A percentile compares a stretch with the other conserved stretches of the same genome.
phyloP scores from a whole-genome alignment of 2,888 invertebrate genomes.

The Lasioglossum morio region DNA sequence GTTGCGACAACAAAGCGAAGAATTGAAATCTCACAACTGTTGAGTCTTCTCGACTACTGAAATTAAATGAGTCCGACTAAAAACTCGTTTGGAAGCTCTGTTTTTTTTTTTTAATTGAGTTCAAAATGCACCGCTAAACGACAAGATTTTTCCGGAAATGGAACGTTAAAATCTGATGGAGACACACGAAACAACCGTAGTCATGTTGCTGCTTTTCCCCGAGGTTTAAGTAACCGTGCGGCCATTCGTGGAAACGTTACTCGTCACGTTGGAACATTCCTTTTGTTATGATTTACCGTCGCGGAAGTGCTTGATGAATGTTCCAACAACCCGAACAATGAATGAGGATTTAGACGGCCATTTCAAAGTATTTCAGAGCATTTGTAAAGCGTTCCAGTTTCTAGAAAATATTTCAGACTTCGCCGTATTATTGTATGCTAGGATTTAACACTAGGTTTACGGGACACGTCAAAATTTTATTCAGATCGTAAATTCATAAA shows the following conservation, averaged over 20 bases:
- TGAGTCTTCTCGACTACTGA: slow-evolving; percentile 50
- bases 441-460: not conserved
- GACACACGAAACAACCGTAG: slow-evolving; percentile 12
- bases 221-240: slow-evolving; percentile 10
- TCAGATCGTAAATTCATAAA: no score
- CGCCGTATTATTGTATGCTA: not conserved
- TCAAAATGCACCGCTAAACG: slow-evolving; percentile 34
- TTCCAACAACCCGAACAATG: not conserved
- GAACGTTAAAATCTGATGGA: slow-evolving; percentile 16
- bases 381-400: not conserved
- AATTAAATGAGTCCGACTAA: slow-evolving; percentile 59
- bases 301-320: slow-evolving; percentile 2
- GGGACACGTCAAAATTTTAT: no score
- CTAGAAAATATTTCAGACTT: not conserved
- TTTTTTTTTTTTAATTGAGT: slow-evolving; percentile 10
- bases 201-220: slow-evolving; percentile 10
- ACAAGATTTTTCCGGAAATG: slow-evolving; percentile 29
- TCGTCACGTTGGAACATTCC: slow-evolving; percentile 21
- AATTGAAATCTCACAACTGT: slow-evolving; percentile 34
- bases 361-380: not conserved
- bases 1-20: not conserved
- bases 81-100: slow-evolving; percentile 49
- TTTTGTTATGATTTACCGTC: slow-evolving; percentile 14
- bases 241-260: not conserved
- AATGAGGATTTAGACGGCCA: not conserved